Percentiles rank a stretch among this genome's conserved stretches.
These are phyloP conservation scores for Thaumetopoea pityocampa DNA, from an alignment of 1,140 invertebrate species.

Conservation along the genomic window DNA sequence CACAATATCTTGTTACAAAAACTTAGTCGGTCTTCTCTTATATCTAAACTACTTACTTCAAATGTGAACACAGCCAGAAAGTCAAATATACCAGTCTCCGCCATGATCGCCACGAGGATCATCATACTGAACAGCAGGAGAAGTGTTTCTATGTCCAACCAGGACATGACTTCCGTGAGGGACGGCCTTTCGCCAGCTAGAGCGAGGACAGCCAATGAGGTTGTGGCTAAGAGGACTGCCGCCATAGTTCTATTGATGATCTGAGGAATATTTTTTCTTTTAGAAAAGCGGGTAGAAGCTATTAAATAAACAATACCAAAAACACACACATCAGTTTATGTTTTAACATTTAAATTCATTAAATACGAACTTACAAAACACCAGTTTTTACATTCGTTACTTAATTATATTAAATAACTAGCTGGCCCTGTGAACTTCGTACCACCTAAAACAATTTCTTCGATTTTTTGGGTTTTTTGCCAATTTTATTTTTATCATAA, in stretches of 20 bases:
- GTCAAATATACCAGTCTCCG: slow-evolving; percentile 94
- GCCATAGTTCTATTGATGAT: slow-evolving; percentile 88
- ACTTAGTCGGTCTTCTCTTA: not conserved
- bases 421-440: too few relatives aligned
- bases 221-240: slow-evolving; percentile 87
- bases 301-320: not conserved
- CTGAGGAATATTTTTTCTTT: slow-evolving; percentile 49
- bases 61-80: slow-evolving; percentile 89
- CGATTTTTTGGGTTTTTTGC: too few relatives aligned
- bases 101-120: slow-evolving; percentile 91
- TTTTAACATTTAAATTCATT: too few relatives aligned
- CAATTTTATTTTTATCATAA: too few relatives aligned
- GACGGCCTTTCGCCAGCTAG: slow-evolving; percentile 85
- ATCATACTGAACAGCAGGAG: slow-evolving; percentile 94
- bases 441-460: too few relatives aligned
- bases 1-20: too few relatives aligned
- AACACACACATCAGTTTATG: too few relatives aligned
- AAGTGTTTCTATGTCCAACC: slow-evolving; percentile 93
- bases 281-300: not conserved
- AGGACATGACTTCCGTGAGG: slow-evolving; percentile 85
- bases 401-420: too few relatives aligned
- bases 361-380: too few relatives aligned
- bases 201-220: slow-evolving; percentile 85
- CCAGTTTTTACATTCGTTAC: too few relatives aligned
- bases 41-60: slow-evolving; percentile 73